These are phyloP conservation scores for Hippocampus barbouri DNA, from an alignment of 2,113 vertebrate genomes.

Conservation along the genomic window DNA sequence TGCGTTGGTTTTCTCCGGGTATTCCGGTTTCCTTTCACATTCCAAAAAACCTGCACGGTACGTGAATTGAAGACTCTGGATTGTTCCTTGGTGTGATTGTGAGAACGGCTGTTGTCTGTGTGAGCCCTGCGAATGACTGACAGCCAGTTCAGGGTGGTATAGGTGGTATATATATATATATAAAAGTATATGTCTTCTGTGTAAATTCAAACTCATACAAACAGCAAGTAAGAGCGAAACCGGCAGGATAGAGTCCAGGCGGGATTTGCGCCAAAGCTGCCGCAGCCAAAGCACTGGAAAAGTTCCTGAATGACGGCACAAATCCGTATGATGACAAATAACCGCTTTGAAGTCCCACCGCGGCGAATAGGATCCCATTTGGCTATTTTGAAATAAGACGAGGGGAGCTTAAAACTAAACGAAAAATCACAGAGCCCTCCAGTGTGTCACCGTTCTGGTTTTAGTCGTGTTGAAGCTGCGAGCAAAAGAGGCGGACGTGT, in stretches of 20 bases:
- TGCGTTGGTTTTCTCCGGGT: too few species aligned
- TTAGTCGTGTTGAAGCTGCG: neutral
- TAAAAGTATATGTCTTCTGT: neutral
- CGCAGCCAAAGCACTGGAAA: neutral
- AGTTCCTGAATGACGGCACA: conserved; percentile 7
- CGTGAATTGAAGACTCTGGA: too few species aligned
- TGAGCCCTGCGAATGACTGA: too few species aligned
- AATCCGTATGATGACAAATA: conserved; percentile 8
- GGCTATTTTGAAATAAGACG: conserved; percentile 9
- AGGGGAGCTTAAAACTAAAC: conserved; percentile 1
- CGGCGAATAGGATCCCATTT: conserved; percentile 10
- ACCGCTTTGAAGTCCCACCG: conserved; percentile 9
- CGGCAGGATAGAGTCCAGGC: neutral
- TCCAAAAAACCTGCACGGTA: too few species aligned
- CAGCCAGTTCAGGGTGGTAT: too few species aligned
- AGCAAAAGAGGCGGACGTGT: neutral
- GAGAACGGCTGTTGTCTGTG: too few species aligned
- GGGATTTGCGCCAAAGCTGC: neutral
- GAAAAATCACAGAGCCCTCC: neutral
- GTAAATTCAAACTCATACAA: neutral
- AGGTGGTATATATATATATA: too few species aligned
- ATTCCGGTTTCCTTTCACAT: too few species aligned
- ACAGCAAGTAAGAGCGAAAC: neutral
- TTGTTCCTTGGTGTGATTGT: too few species aligned
- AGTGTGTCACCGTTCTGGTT: neutral